Evolutionary conservation across 2,113 vertebrate species (phyloP).

Genomic region (Apodemus speciosus): DNA sequence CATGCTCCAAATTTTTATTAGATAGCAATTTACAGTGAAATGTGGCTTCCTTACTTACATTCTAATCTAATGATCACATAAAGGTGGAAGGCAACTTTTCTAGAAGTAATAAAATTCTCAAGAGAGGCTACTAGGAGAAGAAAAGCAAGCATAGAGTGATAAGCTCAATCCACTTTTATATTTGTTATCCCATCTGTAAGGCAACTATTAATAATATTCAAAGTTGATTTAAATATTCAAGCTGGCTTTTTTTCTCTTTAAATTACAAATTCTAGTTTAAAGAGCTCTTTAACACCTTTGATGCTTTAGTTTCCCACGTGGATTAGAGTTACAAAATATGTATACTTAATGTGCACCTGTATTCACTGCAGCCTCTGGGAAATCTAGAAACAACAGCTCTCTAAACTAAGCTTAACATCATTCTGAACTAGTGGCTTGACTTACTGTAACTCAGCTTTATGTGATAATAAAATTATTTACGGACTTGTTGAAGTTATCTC

Average conservation of each 20-base stretch:
- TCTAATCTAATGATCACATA: not conserved
- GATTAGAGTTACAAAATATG: constrained; percentile 1
- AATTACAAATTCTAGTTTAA: constrained; percentile 63
- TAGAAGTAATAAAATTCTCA: not conserved
- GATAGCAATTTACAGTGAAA: not conserved
- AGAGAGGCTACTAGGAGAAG: not conserved
- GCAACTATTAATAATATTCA: constrained; percentile 41
- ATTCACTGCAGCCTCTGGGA: constrained; percentile 14
- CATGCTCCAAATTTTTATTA: constrained; percentile 7
- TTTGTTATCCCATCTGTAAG: constrained; percentile 49
- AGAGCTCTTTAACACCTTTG: constrained; percentile 49
- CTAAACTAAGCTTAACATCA: constrained; percentile 45
- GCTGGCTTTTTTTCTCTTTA: not conserved
- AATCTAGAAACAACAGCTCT: constrained; percentile 55
- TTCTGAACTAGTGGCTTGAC: constrained; percentile 6
- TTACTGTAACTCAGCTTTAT: constrained; percentile 19
- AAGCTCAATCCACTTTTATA: constrained; percentile 34
- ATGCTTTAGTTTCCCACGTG: not conserved
- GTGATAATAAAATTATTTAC: constrained; percentile 43
- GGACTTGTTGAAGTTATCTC: not conserved
- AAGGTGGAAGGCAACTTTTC: not conserved
- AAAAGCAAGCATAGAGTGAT: constrained; percentile 5
- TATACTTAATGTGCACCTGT: constrained; percentile 19
- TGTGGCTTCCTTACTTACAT: not conserved
- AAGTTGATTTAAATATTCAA: constrained; percentile 47